A percentile compares a stretch with the other conserved stretches of the same genome.
Conservation (phyloP, 2,797 vertebrate genomes). For the Momotus momota region DNA sequence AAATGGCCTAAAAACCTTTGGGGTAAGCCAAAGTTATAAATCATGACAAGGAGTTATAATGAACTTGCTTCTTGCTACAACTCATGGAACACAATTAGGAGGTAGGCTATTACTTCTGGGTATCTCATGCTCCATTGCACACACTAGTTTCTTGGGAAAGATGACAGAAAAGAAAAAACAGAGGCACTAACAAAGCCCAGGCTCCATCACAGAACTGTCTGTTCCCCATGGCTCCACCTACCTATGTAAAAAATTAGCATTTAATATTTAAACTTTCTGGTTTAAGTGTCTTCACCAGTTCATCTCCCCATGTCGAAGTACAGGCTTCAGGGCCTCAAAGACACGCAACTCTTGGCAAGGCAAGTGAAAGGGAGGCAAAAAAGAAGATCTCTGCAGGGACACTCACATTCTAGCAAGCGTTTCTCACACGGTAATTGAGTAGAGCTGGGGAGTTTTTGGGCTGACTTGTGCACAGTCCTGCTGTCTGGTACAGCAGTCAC, state of each 20-base stretch:
- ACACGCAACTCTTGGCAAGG: not conserved
- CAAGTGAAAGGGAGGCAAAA: not conserved
- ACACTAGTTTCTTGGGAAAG: not conserved
- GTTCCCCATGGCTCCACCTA: not conserved
- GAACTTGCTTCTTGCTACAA: not conserved
- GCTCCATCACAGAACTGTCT: not conserved
- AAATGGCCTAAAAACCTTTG: not conserved
- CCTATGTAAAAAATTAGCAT: not conserved
- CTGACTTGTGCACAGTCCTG: not conserved
- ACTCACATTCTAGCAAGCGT: rapidly evolving
- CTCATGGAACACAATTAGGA: not conserved
- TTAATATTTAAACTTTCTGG: not conserved
- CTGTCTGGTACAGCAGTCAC: not conserved
- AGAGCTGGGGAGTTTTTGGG: not conserved
- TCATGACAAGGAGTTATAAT: not conserved
- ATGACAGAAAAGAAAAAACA: not conserved
- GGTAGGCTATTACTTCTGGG: not conserved
- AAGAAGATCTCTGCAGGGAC: not conserved
- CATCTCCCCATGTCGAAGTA: rapidly evolving
- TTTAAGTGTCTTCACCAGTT: not conserved
- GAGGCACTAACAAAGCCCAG: not conserved
- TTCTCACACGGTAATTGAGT: not conserved
- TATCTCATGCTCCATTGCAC: not conserved
- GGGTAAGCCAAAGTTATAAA: not conserved
- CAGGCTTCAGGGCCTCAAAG: not conserved